Evolutionary conservation across 1,140 invertebrate species (phyloP).

Genomic region (Pygmarrhopalites habei): DNA sequence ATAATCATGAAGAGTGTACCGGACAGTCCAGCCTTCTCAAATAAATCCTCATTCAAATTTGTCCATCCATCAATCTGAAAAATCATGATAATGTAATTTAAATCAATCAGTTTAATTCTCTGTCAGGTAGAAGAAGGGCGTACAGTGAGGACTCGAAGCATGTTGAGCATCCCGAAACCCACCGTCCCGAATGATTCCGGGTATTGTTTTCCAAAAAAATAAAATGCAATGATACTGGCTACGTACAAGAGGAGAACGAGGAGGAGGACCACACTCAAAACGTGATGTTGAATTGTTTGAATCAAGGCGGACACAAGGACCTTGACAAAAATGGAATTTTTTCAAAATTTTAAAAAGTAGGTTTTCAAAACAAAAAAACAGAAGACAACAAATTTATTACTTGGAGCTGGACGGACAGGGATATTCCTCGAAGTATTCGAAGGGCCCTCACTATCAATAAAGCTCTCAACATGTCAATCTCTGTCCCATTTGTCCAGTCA

Average conservation of each 20-base stretch:
- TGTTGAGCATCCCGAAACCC: conserved; percentile 24
- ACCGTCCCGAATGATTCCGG: conserved; percentile 15
- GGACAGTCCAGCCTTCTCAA: neutral
- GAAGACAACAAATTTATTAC: too few relatives aligned
- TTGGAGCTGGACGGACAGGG: conserved; percentile 31
- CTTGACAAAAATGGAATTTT: conserved; percentile 3
- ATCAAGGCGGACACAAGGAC: conserved; percentile 29
- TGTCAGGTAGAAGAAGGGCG: too few relatives aligned
- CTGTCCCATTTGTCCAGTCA: conserved; percentile 23
- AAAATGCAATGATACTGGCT: conserved; percentile 23
- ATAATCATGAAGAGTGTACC: conserved; percentile 28
- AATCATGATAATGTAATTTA: neutral
- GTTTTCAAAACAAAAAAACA: too few relatives aligned
- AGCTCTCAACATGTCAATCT: conserved; percentile 17
- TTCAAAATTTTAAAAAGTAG: too few relatives aligned
- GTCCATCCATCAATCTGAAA: conserved; percentile 30
- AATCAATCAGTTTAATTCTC: neutral
- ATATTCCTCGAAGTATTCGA: conserved; percentile 29
- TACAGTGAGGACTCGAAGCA: conserved; percentile 27
- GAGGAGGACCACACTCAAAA: conserved; percentile 30
- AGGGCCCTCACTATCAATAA: conserved; percentile 27
- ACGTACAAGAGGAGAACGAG: conserved; percentile 33
- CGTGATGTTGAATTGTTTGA: conserved; percentile 29
- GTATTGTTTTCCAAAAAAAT: conserved; percentile 16
- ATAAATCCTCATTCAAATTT: conserved; percentile 17